Evolutionary conservation across 2,797 vertebrate genomes (phyloP), one percentile per base, ranked within the genome.

Genomic region (Podarcis lilfordi): DNA sequence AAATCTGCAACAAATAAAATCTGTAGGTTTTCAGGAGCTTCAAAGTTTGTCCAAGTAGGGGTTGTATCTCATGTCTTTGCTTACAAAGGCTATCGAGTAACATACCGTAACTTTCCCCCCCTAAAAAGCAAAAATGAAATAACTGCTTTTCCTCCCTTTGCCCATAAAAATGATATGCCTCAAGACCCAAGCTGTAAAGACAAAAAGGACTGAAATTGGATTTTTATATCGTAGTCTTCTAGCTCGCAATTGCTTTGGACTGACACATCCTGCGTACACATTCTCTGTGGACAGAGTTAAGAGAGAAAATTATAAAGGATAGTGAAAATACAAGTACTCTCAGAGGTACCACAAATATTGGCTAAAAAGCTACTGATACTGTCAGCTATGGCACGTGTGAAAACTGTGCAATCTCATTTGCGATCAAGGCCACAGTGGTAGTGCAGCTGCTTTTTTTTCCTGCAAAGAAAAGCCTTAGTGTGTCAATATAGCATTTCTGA

Each of bases 361-460:
- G 87, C 89, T 88, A 86, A 90, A 82, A 92, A 93, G 79, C 86
- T 84, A 59, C 80, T 85, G 86, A 91, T 78, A 85, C 29, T 15
- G 2, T 86, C 91, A 94, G 76, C 81, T 87, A n/a, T 19, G 80
- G 64, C 88, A 90, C 17, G 35, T 86, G 80, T 90, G 76, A 91
- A 88, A 89, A 76, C 86, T 89, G 3, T 80, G 75, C 91, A 91
- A 92, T 93, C 69, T 89, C 84, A 23, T 91, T 92, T 72, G 68
- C n/a, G 4, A 69, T n/a, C 55, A 91, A 92, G 71, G 88, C 69
- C 64, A 90, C 82, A 82, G 29, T 40, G 61, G 5, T 21, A 43
- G 32, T 80, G 85, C 71, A 5, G 7, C 64, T 88, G 80, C 45
- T 89, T 35, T 59, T 86, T 35, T 50, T 86, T 89, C 90, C 78